phyloP scores from a whole-genome alignment of 2,113 vertebrate genomes.

The Cettia cetti region DNA sequence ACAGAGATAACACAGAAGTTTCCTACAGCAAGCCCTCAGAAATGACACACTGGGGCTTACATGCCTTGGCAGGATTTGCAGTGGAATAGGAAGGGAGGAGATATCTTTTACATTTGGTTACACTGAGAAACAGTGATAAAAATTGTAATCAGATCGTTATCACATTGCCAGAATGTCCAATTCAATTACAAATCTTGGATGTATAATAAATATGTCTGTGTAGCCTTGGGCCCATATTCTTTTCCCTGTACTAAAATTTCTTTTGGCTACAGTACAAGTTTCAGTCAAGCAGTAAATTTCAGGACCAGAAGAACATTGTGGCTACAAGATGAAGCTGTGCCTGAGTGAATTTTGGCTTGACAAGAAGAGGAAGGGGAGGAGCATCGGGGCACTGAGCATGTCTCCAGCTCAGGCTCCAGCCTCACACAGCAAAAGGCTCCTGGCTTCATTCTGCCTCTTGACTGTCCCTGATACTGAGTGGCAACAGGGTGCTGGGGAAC shows the following conservation, averaged over 20 bases:
- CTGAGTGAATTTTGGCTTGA: neutral
- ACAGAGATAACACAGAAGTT: neutral
- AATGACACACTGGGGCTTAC: neutral
- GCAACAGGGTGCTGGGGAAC: neutral
- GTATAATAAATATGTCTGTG: neutral
- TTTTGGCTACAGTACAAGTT: neutral
- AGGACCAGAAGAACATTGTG: neutral
- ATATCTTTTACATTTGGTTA: neutral
- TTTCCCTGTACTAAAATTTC: neutral
- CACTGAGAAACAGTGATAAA: constrained; percentile 16
- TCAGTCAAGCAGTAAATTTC: neutral
- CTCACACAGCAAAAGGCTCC: neutral
- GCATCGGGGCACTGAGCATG: neutral
- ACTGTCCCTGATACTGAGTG: neutral
- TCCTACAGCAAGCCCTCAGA: neutral
- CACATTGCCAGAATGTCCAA: neutral
- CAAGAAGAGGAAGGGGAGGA: neutral
- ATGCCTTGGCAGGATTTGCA: neutral
- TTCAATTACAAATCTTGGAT: constrained; percentile 27
- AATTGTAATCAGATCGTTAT: constrained; percentile 26
- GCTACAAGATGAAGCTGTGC: neutral
- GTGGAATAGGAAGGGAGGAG: neutral
- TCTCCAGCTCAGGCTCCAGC: neutral
- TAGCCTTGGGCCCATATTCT: neutral
- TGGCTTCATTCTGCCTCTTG: neutral